Base-by-base conservation (phyloP, 64 coral and sea anemone species). In the Trachythela sp. region DNA sequence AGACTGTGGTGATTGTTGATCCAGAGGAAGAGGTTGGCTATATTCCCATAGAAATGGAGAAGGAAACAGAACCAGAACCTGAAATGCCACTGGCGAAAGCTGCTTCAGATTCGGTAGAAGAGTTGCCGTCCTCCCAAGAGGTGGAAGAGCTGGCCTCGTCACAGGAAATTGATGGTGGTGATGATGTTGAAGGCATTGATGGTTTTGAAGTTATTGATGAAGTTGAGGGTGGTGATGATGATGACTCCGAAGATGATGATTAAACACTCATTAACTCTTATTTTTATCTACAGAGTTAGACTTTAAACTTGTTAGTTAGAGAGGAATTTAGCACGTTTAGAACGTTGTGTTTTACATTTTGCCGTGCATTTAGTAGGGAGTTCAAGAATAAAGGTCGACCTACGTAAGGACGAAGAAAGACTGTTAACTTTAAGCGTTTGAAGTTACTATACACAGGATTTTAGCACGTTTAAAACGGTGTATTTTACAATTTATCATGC, bases 141-240 rank as follows among this genome's bases (percentile, higher is more conserved):
- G 42, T 4, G 42, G 42, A 45, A 11, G 42, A 11, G 42, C 42
- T 45, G 42, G 42, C 34, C 27, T 37, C 75, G 13, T 15, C 75
- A 35, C 31, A 38, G 30, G 75, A 38, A 36, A 35, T 0, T 10
- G 37, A n/a, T 39, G 59, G 30, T 6, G 37, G 27, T 39, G 59
- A 22, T 6, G 75, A 80, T 30, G 15, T 39, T 35, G 31, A 35
- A 2, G 31, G 9, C 3, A 37, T 80, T 35, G 75, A 80, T 17
- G 33, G 75, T 39, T 80, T 80, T 35, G 75, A 80, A 80, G 75
- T 80, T 17, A 80, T 80, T 36, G 75, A 80, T 22, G 75, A 80
- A 36, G 35, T 80, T 39, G 37, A 37, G 10, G 75, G 34, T 14
- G 30, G 26, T 39, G 75, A 36, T 15, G 75, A 80, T 18, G 75